Evolutionary conservation across 2,113 vertebrate genomes (phyloP).

Genomic region (Promerops cafer): DNA sequence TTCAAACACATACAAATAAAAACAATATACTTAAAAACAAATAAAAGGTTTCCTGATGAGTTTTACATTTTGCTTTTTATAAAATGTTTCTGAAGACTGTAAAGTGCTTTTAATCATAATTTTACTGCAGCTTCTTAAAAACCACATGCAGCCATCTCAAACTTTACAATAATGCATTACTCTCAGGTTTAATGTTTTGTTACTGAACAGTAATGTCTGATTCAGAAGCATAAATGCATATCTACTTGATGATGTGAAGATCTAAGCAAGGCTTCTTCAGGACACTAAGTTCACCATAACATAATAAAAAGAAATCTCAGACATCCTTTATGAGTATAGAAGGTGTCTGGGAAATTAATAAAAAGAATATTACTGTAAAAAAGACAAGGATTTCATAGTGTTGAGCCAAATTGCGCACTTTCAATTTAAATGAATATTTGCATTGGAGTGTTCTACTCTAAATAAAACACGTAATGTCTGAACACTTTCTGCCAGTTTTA

Average conservation of each 20-base stretch:
- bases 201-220: not conserved
- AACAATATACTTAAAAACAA: not conserved
- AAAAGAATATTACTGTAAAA: not conserved
- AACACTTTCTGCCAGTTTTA: not conserved
- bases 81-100: not conserved
- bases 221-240: not conserved
- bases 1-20: not conserved
- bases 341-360: not conserved
- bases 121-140: conserved; percentile 23
- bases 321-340: not conserved
- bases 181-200: conserved; percentile 9
- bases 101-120: conserved; percentile 17
- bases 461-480: not conserved
- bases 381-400: not conserved
- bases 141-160: not conserved
- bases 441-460: not conserved
- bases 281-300: not conserved
- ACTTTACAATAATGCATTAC: conserved; percentile 31
- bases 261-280: not conserved
- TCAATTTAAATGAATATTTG: not conserved
- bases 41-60: not conserved
- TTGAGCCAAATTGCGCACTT: not conserved
- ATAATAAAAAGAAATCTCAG: conserved; percentile 8
- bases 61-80: not conserved
- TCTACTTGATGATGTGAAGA: not conserved